These are phyloP conservation scores for Phthorimaea operculella DNA, from an alignment of 1,140 invertebrate species.

Conservation along the genomic window DNA sequence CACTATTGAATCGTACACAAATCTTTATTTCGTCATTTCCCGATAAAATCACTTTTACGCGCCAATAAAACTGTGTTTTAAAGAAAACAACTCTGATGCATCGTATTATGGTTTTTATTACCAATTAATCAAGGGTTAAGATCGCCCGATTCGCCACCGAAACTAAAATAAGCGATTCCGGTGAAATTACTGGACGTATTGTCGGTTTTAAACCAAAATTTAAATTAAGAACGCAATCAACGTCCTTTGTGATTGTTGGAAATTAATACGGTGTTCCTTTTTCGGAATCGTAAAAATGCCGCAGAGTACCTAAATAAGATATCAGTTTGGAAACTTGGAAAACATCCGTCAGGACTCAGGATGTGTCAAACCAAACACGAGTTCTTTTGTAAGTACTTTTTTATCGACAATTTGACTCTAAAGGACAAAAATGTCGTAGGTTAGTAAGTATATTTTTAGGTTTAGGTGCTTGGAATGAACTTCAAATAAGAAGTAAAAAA, in stretches of 20 bases:
- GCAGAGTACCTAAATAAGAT: slow-evolving; percentile 32
- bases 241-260: slow-evolving; percentile 51
- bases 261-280: slow-evolving; percentile 50
- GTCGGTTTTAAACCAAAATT: slow-evolving; percentile 61
- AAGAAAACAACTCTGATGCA: slow-evolving; percentile 29
- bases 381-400: too few species aligned
- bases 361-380: neutral
- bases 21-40: slow-evolving; percentile 1
- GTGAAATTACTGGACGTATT: slow-evolving; percentile 41
- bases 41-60: slow-evolving; percentile 11
- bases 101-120: slow-evolving; percentile 41
- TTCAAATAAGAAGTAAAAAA: too few species aligned
- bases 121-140: slow-evolving; percentile 43
- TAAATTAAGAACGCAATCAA: slow-evolving; percentile 59
- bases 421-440: too few species aligned
- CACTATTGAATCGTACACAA: neutral
- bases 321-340: neutral
- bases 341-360: neutral
- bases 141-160: slow-evolving; percentile 25
- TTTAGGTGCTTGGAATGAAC: too few species aligned
- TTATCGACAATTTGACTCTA: too few species aligned
- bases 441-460: too few species aligned
- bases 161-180: slow-evolving; percentile 40
- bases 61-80: slow-evolving; percentile 23
- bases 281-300: slow-evolving; percentile 42